Conservation (phyloP, 2,797 vertebrate species). For the Sphenopsis melanotis region DNA sequence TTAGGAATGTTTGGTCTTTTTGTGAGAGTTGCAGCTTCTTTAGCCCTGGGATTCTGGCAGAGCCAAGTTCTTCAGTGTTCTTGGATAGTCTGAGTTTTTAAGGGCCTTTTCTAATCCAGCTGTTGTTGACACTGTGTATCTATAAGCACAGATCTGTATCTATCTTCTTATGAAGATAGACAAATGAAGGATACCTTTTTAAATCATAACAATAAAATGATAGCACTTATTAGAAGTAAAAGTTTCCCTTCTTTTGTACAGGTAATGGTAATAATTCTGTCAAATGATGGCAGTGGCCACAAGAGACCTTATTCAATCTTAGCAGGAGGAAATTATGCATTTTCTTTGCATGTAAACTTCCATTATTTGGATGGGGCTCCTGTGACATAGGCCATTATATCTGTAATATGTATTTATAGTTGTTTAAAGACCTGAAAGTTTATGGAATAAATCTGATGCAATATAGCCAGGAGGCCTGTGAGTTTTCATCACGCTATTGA, state of each 20-base stretch:
- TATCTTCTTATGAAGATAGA: neutral
- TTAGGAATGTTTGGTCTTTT: neutral
- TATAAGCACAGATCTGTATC: neutral
- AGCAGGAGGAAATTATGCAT: neutral
- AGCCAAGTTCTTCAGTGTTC: neutral
- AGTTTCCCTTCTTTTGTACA: neutral
- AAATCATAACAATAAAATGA: neutral
- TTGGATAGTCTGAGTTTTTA: neutral
- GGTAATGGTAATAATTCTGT: neutral
- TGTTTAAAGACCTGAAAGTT: conserved; percentile 9
- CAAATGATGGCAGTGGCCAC: neutral
- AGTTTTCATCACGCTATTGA: conserved; percentile 21
- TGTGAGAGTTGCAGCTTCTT: neutral
- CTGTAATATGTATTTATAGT: neutral
- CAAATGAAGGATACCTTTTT: neutral
- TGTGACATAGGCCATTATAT: neutral
- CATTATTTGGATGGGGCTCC: neutral
- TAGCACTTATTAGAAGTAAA: neutral
- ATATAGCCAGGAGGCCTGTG: neutral
- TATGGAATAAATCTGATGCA: conserved; percentile 1
- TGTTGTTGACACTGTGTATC: neutral
- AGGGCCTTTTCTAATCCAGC: neutral
- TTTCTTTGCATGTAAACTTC: neutral
- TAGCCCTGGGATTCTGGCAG: neutral
- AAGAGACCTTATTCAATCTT: neutral